Base-by-base conservation (phyloP, 2,888 invertebrate genomes). In the Villa cingulata region DNA sequence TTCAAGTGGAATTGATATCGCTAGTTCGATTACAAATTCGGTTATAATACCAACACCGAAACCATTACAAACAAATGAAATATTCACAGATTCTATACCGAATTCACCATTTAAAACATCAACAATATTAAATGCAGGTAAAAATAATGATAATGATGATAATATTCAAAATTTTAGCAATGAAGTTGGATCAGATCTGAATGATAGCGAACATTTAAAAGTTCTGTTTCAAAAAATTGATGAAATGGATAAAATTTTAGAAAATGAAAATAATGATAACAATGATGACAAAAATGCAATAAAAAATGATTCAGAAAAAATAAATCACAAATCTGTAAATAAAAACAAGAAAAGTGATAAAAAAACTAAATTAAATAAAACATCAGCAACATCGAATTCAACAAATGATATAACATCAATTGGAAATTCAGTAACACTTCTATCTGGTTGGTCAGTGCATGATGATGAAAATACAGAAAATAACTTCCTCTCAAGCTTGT, bases 1-100 rank as follows among this genome's bases (percentile, higher is more conserved):
- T n/a, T 76, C 80, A 57, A 76, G 81, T 47, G 85, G 84, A 12
- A 73, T 86, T 32, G 90, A 90, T 70, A 80, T 89, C 9, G 89
- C 83, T 1, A 81, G 79, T 60, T 76, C 75, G 27, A 66, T 75
- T 14, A 64, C 60, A 55, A 65, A 76, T 60, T 66, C 77, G 66
- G 65, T 62, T 62, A 53, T 68, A 10, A 62, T 67, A 45, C 64
- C 66, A 1, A 60, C 61, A 7, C 68, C 68, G 4, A 60, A 64
- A 47, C 67, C 68, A 3, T 48, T 67, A 14, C 59, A 56, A 41
- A 62, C 64, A 3, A 66, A 64, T 48, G 65, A 67, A 52, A 55
- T 66, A 3, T 68, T 67, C 45, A 62, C 65, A 1, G 64, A 67
- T 46, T 67, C 66, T 6, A 68, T 68, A 51, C 64, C 66, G 0